Percentiles rank a stretch among this genome's conserved stretches.
Conservation (phyloP, 2,888 invertebrate species). For the Drosophila rellima region DNA sequence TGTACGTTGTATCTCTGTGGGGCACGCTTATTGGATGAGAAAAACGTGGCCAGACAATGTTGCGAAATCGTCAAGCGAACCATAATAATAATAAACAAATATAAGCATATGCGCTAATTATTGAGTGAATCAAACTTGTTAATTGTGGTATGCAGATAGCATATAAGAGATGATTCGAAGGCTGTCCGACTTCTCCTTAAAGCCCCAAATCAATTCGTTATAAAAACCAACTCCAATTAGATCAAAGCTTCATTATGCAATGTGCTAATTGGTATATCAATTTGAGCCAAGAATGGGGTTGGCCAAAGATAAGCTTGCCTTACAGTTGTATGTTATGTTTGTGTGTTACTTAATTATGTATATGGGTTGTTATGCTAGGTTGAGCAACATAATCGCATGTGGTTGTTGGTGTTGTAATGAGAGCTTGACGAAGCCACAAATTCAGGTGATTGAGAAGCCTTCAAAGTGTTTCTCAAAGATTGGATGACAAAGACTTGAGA, state of each 20-base stretch:
- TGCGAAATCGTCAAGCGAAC: slow-evolving; percentile 46
- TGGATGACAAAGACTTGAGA: neutral
- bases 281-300: slow-evolving; percentile 41
- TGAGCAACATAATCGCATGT: slow-evolving; percentile 28
- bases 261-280: slow-evolving; percentile 56
- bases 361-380: slow-evolving; percentile 44
- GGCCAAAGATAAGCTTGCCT: neutral
- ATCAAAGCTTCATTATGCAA: slow-evolving; percentile 16
- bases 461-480: slow-evolving; percentile 30
- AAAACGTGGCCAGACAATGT: slow-evolving; percentile 58
- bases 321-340: neutral
- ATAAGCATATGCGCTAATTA: slow-evolving; percentile 55
- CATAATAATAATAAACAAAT: slow-evolving; percentile 8
- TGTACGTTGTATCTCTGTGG: slow-evolving; percentile 1
- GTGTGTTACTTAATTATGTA: slow-evolving; percentile 15
- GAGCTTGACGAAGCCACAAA: slow-evolving; percentile 29
- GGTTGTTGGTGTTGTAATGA: slow-evolving; percentile 25
- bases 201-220: slow-evolving; percentile 5
- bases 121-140: slow-evolving; percentile 37
- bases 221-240: slow-evolving; percentile 19
- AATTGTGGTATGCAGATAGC: slow-evolving; percentile 12
- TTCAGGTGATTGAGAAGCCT: slow-evolving; percentile 36
- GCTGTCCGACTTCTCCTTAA: slow-evolving; percentile 6
- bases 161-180: slow-evolving; percentile 1
- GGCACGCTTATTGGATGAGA: slow-evolving; percentile 65